Base-by-base conservation (phyloP, 2,797 vertebrate genomes). In the Perdix hodgsoniae region DNA sequence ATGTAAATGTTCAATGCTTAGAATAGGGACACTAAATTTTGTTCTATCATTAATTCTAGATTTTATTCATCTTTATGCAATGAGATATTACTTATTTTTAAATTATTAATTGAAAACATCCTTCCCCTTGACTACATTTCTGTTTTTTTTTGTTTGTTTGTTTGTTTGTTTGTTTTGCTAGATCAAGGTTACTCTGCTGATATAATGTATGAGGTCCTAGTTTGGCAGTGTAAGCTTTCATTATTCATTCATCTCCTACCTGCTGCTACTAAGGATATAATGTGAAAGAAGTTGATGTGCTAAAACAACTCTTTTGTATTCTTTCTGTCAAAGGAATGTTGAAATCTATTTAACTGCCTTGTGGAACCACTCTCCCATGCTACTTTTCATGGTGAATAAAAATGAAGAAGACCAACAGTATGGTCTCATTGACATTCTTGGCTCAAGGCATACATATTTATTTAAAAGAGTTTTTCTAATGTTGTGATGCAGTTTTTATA, bases 1-100 rank as follows among this genome's bases (percentile, higher is more conserved):
- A 85, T 90, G 61, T 79, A 96, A 95, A 88, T 40, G 50, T 67
- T 94, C 22, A n/a, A 37, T 61, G 23, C 13, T 74, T 92, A 64
- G 9, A 78, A 17, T 7, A 82, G 29, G 31, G 37, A 67, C 17
- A 73, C 35, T 80, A 76, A 42, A 80, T 93, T 86, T 9, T 79
- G 64, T 88, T 81, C 39, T 24, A 57, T 10, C 19, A 23, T 76
- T 85, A 21, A 52, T 74, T 65, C 35, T 64, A 87, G 12, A 13
- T 39, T 91, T 86, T 50, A 33, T 18, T 13, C 57, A 19, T 47
- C 18, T 79, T 94, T 77, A 73, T 71, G 16, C 27, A 83, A 54
- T 47, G 7, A 78, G 6, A 54, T 1, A 31, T 70, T 57, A 83
- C 19, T 77, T 64, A 35, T 3, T 2, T 52, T 33, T 44, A 57